Percentiles rank a stretch among this genome's conserved stretches.
Evolutionary conservation across 2,888 invertebrate species (phyloP).

Genomic region (Philereme transversata): DNA sequence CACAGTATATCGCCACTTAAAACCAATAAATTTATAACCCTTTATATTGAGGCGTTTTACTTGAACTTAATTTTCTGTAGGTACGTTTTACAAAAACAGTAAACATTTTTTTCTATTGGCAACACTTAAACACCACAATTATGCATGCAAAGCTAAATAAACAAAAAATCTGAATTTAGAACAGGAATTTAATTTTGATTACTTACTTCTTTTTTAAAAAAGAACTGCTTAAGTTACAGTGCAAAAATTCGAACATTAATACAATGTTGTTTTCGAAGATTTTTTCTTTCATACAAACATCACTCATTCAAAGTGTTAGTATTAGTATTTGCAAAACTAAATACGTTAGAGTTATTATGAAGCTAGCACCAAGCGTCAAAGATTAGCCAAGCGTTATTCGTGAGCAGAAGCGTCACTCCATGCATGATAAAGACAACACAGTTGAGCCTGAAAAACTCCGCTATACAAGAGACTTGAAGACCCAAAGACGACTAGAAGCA

Average conservation of each 20-base stretch:
- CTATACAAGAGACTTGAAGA: conserved; percentile 56
- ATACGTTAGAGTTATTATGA: conserved; percentile 31
- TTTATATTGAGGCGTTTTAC: not conserved
- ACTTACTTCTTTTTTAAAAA: not conserved
- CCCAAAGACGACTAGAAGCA: conserved; percentile 56
- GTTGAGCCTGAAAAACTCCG: conserved; percentile 49
- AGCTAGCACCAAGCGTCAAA: conserved; percentile 37
- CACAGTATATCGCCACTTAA: not conserved
- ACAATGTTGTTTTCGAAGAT: conserved; percentile 49
- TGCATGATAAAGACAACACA: conserved; percentile 39
- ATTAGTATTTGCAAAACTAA: conserved; percentile 39
- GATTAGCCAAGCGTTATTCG: conserved; percentile 43
- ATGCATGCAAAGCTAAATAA: conserved; percentile 38
- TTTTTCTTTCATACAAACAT: conserved; percentile 63
- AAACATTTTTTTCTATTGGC: conserved; percentile 12
- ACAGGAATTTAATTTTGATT: not conserved
- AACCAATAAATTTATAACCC: not conserved
- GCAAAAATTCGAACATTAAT: conserved; percentile 48
- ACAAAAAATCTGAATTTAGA: conserved; percentile 17
- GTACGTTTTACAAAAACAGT: conserved; percentile 2
- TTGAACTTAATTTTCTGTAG: not conserved
- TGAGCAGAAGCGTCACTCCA: conserved; percentile 45
- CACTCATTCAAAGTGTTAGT: conserved; percentile 62
- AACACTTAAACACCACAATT: conserved; percentile 29
- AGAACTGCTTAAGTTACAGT: conserved; percentile 53